These are phyloP conservation scores for Diuraphis noxia DNA, from an alignment of 1,140 invertebrate species.

Conservation along the genomic window DNA sequence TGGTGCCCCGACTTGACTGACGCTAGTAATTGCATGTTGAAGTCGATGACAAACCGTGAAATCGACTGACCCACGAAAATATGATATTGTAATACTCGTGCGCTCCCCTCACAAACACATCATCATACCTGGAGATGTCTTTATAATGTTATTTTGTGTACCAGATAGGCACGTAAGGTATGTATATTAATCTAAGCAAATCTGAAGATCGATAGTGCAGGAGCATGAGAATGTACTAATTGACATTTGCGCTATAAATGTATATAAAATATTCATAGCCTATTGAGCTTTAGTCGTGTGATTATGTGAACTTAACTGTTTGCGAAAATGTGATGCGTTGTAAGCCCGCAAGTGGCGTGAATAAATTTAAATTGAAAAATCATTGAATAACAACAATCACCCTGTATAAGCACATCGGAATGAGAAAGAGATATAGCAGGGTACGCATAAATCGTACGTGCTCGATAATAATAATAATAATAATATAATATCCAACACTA, in stretches of 20 bases:
- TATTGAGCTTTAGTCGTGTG: too few species aligned
- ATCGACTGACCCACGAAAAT: neutral
- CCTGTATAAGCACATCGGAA: neutral
- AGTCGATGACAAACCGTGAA: constrained; percentile 28
- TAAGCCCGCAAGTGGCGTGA: neutral
- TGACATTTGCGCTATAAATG: too few species aligned
- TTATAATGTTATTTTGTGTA: neutral
- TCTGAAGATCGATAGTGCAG: neutral
- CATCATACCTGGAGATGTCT: neutral
- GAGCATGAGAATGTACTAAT: too few species aligned
- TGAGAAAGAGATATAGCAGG: neutral
- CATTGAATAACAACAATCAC: neutral
- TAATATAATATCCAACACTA: neutral
- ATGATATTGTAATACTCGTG: neutral
- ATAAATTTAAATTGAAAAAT: neutral
- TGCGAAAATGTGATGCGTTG: too few species aligned
- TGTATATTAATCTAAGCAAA: neutral
- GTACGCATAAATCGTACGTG: constrained; percentile 4
- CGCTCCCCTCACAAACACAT: neutral
- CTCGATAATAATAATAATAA: neutral
- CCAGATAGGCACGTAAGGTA: neutral
- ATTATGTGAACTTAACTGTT: too few species aligned
- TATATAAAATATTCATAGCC: too few species aligned
- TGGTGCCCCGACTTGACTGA: neutral
- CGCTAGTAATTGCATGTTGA: neutral